Evolutionary conservation across 2,113 vertebrate species (phyloP).

Genomic region (Anhinga rufa): DNA sequence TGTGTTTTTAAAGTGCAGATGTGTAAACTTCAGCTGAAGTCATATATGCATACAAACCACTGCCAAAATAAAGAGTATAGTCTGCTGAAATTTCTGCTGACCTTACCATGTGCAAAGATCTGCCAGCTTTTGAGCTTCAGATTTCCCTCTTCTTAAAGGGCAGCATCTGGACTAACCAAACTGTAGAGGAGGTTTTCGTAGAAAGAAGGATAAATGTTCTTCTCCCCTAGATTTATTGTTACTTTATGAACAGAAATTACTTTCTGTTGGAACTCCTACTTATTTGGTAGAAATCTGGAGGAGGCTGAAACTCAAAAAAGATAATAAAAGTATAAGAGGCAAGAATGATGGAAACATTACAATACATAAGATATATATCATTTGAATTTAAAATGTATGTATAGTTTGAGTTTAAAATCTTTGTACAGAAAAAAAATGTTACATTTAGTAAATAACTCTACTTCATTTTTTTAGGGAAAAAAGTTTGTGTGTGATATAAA

Average conservation of each 20-base stretch:
- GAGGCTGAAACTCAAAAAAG: neutral
- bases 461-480: neutral
- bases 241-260: neutral
- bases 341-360: neutral
- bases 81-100: constrained; percentile 37
- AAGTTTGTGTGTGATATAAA: neutral
- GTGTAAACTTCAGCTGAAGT: neutral
- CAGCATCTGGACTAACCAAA: neutral
- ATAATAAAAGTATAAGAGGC: neutral
- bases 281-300: neutral
- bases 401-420: neutral
- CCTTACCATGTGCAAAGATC: neutral
- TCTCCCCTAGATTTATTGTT: neutral
- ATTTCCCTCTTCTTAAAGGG: neutral
- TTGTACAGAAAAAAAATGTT: neutral
- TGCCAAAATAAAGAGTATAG: constrained; percentile 31
- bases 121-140: neutral
- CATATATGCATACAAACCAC: neutral
- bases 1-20: constrained; percentile 9
- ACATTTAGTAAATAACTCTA: neutral
- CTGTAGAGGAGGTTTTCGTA: neutral
- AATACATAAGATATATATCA: neutral
- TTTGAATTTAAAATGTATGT: neutral
- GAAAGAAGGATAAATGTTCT: neutral
- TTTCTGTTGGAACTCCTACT: neutral